These are phyloP conservation scores for Grammatotria lemairii DNA, from an alignment of 2,113 vertebrate species.

Conservation along the genomic window DNA sequence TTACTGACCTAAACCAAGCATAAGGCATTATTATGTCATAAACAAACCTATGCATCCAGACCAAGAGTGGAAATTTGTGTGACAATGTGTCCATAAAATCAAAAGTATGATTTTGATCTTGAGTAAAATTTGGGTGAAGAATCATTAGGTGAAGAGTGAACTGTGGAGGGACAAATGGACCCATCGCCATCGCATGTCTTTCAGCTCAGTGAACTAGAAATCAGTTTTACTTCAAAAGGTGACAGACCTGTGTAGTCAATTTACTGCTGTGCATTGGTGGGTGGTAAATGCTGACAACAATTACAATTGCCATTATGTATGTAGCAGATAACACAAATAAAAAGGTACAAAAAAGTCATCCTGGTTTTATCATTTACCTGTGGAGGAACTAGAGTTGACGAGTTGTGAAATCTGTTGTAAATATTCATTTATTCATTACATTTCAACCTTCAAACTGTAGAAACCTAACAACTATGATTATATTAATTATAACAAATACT, in stretches of 20 bases:
- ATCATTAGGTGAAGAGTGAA: neutral
- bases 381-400: neutral
- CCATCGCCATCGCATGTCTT: neutral
- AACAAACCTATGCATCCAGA: neutral
- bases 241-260: neutral
- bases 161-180: neutral
- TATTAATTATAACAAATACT: neutral
- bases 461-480: neutral
- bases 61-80: neutral
- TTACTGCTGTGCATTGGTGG: neutral
- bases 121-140: neutral
- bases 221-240: neutral
- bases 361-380: neutral
- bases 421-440: neutral
- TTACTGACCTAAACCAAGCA: neutral
- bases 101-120: neutral
- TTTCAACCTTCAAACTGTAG: neutral
- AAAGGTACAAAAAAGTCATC: neutral
- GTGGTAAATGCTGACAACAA: neutral
- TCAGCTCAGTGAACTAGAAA: neutral
- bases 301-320: neutral
- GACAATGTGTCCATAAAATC: neutral
- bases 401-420: neutral
- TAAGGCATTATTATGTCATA: neutral
- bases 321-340: neutral